phyloP scores from a whole-genome alignment of 2,113 vertebrate species.

The Arothron firmamentum region DNA sequence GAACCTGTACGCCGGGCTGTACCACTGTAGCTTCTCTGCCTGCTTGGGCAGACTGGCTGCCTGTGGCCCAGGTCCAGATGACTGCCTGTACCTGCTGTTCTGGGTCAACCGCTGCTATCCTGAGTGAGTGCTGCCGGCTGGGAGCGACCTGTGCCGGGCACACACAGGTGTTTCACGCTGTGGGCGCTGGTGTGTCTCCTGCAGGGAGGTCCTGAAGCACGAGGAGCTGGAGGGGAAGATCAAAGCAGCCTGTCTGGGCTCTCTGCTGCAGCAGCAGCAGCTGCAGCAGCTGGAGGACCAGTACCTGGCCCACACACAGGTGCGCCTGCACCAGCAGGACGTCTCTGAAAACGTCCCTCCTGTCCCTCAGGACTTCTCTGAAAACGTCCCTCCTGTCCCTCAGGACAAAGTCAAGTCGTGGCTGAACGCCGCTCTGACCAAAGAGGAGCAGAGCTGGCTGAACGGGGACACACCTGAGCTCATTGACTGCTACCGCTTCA shows the following conservation, averaged over 20 bases:
- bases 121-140: slow-evolving; percentile 49
- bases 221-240: slow-evolving; percentile 69
- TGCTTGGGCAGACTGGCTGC: slow-evolving; percentile 59
- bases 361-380: no score
- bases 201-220: slow-evolving; percentile 79
- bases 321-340: no score
- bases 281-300: slow-evolving; percentile 71
- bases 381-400: no score
- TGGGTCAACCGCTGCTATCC: slow-evolving; percentile 81
- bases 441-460: slow-evolving; percentile 79
- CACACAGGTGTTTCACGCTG: not conserved
- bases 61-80: slow-evolving; percentile 69
- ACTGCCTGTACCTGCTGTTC: slow-evolving; percentile 78
- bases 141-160: not conserved
- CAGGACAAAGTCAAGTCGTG: slow-evolving; percentile 64
- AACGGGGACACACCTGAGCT: slow-evolving; percentile 69
- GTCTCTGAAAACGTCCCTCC: no score
- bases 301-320: slow-evolving; percentile 78
- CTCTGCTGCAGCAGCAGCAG: slow-evolving; percentile 71
- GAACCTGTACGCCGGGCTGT: slow-evolving; percentile 75
- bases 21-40: slow-evolving; percentile 77
- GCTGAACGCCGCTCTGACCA: slow-evolving; percentile 71
- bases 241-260: slow-evolving; percentile 68
- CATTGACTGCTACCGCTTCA: slow-evolving; percentile 75
- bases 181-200: slow-evolving; percentile 23